Base-by-base conservation (phyloP, 2,888 invertebrate genomes). In the Nebria salina region DNA sequence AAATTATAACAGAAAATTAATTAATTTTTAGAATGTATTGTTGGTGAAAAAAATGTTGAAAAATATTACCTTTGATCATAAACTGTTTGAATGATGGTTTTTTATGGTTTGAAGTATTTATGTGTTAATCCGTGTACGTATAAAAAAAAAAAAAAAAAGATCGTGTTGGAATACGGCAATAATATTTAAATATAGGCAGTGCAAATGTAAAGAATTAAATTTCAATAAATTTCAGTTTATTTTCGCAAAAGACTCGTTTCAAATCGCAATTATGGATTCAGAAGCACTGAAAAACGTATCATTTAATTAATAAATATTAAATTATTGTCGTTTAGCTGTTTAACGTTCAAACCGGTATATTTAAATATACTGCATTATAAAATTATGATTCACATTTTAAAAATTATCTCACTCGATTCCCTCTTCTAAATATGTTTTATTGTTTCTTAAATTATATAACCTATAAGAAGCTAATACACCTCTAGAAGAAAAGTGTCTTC, bases 261-360 rank as follows among this genome's bases (percentile, higher is more conserved):
- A 70, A 70, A 70, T 11, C 15, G 70, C 70, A 70, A 70, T 70
- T 70, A 70, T 70, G 25, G 34, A 70, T 70, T 68, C 70, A 70
- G 70, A 70, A 70, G 70, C 70, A 70, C 70, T 26, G 70, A 70
- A 70, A 68, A 70, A 70, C 68, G 70, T 26, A 70, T 34, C 25
- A 70, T 70, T 70, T 70, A 70, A 70, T 70, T 70, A 70, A 70
- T 70, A 70, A 70, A 70, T 70, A 70, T 70, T 15, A 70, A 70
- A 70, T 70, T 70, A 70, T 70, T 34, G 70, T 70, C 70, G 70
- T 70, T 70, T 25, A 34, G 70, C 13, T 25, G 70, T 34, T 70
- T 26, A 70, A 70, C 13, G 54, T 54, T 54, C 54, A 70, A 70
- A 70, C 70, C 70, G 70, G 70, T 70, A 70, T 70, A 54, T 54